Evolutionary conservation across 2,888 invertebrate genomes (phyloP).

Genomic region (Acanthosepion pharaonis): DNA sequence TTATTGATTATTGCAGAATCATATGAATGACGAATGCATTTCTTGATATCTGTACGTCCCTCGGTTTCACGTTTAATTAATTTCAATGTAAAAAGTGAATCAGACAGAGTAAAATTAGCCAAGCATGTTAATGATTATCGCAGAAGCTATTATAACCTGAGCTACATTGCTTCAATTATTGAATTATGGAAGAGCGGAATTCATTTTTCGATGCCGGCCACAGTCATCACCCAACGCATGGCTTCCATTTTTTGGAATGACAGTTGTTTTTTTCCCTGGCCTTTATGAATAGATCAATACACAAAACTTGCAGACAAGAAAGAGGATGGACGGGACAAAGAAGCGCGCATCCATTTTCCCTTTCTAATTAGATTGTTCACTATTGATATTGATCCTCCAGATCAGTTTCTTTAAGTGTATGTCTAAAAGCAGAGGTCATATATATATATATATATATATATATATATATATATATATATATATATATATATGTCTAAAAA

Average conservation of each 20-base stretch:
- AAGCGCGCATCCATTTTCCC: neutral
- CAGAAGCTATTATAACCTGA: neutral
- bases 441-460: neutral
- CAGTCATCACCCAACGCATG: neutral
- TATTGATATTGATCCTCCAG: neutral
- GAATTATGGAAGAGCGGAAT: neutral
- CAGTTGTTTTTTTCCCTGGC: neutral
- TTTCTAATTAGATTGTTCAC: neutral
- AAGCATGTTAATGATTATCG: conserved; percentile 14
- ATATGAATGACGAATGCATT: neutral
- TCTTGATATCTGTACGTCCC: neutral
- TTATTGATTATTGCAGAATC: neutral
- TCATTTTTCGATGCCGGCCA: neutral
- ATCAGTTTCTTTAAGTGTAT: neutral
- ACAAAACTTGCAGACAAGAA: neutral
- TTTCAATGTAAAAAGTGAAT: neutral
- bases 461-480: neutral
- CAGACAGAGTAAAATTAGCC: neutral
- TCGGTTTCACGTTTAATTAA: neutral
- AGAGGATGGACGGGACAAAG: neutral
- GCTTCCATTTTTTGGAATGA: neutral
- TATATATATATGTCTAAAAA: no score
- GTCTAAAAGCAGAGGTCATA: neutral
- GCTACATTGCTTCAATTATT: neutral
- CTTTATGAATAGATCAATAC: neutral